Conservation (phyloP, 2,888 invertebrate genomes). For the Rotaria socialis region DNA sequence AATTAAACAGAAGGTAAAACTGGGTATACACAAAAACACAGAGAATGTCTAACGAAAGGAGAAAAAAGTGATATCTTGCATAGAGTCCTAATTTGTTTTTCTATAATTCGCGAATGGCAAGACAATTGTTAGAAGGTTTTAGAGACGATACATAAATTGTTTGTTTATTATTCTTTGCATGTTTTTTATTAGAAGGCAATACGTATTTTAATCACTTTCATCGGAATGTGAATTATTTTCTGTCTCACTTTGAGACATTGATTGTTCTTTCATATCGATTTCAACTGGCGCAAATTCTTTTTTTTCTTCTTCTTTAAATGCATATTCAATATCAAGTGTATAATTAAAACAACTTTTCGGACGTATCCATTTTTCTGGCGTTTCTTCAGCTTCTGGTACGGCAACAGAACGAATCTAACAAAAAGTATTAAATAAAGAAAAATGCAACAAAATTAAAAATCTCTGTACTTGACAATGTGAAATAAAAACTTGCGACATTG, state of each 20-base stretch:
- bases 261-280: constrained; percentile 36
- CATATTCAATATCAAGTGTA: constrained; percentile 16
- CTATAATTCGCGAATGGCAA: too few species aligned
- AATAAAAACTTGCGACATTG: constrained; percentile 72
- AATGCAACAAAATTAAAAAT: too few species aligned
- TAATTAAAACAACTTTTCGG: not conserved
- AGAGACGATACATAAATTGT: not conserved
- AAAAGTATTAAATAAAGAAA: not conserved
- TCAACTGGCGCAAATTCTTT: constrained; percentile 35
- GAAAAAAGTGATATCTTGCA: not conserved
- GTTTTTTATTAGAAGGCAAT: not conserved
- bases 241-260: constrained; percentile 25
- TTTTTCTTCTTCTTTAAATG: constrained; percentile 32
- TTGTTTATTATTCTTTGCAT: not conserved
- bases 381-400: not conserved
- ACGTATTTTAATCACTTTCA: not conserved
- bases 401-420: constrained; percentile 28
- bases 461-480: constrained; percentile 44
- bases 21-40: not conserved
- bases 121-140: too few species aligned
- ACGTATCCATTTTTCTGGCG: constrained; percentile 32
- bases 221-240: constrained; percentile 32
- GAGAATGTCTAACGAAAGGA: not conserved
- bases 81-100: not conserved
- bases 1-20: not conserved